Evolutionary conservation across 2,888 invertebrate species (phyloP).

Genomic region (Lasioglossum vierecki): DNA sequence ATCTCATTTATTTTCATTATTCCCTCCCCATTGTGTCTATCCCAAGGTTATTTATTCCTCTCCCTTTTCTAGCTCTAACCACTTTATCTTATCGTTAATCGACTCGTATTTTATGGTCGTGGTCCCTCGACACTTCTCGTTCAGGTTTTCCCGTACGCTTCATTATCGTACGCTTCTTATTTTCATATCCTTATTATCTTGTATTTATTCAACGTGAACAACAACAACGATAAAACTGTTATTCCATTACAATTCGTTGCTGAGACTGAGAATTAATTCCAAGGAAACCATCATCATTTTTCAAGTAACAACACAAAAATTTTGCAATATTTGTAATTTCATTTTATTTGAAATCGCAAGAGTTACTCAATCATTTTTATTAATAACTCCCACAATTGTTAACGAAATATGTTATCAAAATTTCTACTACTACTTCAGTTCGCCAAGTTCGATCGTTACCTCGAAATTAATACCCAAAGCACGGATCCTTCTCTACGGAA

Average conservation of each 20-base stretch:
- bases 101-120: background rate
- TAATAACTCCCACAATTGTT: background rate
- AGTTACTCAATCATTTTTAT: background rate
- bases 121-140: background rate
- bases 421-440: background rate
- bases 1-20: slow-evolving; percentile 9
- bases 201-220: background rate
- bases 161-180: background rate
- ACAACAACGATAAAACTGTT: background rate
- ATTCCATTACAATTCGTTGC: background rate
- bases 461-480: background rate
- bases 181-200: background rate
- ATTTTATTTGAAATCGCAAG: background rate
- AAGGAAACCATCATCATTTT: background rate
- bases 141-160: background rate
- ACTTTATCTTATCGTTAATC: slow-evolving; percentile 4
- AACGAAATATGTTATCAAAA: background rate
- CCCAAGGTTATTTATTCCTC: background rate
- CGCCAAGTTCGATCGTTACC: background rate
- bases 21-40: slow-evolving; percentile 3
- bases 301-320: background rate
- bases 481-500: background rate
- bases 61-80: background rate
- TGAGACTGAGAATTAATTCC: background rate
- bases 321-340: too few relatives aligned